Conservation (phyloP, 1,140 invertebrate genomes). For the Campoletis sonorensis region DNA sequence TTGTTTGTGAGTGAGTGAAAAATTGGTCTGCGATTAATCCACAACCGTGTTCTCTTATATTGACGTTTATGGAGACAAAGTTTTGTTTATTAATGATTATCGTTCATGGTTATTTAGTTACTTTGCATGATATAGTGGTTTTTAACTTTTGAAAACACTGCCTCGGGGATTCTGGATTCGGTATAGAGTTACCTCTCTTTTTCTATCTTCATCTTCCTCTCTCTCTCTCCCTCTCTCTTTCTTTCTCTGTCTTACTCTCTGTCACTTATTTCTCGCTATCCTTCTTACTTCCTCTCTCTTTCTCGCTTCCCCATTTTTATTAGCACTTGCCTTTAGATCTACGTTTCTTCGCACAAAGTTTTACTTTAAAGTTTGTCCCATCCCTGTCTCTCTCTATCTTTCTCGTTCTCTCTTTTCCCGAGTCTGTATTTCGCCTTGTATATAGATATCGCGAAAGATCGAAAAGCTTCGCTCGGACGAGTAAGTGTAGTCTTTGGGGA, state of each 20-base stretch:
- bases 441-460: slow-evolving; percentile 54
- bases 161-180: too few species aligned
- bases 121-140: too few species aligned
- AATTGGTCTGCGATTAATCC: too few species aligned
- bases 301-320: slow-evolving; percentile 42
- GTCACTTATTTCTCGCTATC: slow-evolving; percentile 21
- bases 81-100: too few species aligned
- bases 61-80: too few species aligned
- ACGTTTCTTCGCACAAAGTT: background rate
- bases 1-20: too few species aligned
- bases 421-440: slow-evolving; percentile 49
- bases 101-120: too few species aligned
- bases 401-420: background rate
- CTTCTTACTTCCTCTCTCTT: slow-evolving; percentile 9
- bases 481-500: slow-evolving; percentile 10
- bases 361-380: background rate
- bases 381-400: background rate
- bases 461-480: background rate
- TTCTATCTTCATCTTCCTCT: slow-evolving; percentile 12
- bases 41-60: too few species aligned
- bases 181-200: too few species aligned
- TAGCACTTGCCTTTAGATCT: background rate
- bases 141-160: too few species aligned
- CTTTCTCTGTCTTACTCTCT: slow-evolving; percentile 43
- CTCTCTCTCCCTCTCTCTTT: background rate